These are phyloP conservation scores for Chroicocephalus ridibundus DNA, from an alignment of 2,113 vertebrate genomes.

Conservation along the genomic window DNA sequence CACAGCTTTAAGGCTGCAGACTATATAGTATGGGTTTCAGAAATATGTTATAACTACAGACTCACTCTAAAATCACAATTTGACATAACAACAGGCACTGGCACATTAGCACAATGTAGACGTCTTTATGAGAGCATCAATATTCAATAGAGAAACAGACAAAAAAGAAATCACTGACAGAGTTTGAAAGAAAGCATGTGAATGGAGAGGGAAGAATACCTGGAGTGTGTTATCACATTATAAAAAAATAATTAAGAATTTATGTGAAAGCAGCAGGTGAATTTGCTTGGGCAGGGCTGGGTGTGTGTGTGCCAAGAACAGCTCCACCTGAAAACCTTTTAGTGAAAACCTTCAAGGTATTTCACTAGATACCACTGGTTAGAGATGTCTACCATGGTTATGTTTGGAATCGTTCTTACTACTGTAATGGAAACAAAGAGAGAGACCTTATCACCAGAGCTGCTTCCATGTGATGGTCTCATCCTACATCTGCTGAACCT, in stretches of 20 bases:
- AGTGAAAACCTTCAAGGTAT: neutral
- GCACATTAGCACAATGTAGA: neutral
- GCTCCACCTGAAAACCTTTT: neutral
- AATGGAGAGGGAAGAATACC: neutral
- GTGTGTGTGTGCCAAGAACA: neutral
- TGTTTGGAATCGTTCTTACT: neutral
- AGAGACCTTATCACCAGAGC: neutral
- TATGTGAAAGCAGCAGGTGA: neutral
- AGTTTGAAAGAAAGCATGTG: neutral
- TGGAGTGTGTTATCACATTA: neutral
- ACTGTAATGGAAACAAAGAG: neutral
- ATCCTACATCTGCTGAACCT: neutral
- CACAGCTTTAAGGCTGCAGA: neutral
- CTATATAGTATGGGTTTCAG: neutral
- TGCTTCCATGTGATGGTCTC: neutral
- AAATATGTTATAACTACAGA: neutral
- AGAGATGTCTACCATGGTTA: neutral
- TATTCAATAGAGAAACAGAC: neutral
- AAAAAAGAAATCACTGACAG: neutral
- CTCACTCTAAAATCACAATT: neutral
- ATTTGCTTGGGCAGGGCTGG: neutral
- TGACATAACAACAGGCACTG: neutral
- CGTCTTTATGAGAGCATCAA: neutral
- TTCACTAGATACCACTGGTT: neutral
- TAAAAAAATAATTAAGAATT: neutral